These are phyloP conservation scores for Tanypteryx hageni DNA, from an alignment of 2,888 invertebrate species.

Conservation along the genomic window DNA sequence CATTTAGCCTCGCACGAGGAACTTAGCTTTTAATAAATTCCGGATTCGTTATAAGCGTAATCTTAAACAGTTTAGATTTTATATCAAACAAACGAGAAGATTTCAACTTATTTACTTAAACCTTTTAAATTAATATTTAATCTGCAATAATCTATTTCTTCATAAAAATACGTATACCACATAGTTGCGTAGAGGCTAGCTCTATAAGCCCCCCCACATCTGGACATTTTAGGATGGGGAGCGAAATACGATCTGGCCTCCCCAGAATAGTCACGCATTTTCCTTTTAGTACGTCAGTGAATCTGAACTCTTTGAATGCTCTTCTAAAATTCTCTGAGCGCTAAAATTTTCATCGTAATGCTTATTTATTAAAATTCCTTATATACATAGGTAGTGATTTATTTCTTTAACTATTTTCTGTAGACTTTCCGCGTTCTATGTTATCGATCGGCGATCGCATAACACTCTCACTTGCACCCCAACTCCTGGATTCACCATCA, in stretches of 20 bases:
- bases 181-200: slow-evolving; percentile 4
- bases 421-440: neutral
- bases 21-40: neutral
- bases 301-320: slow-evolving; percentile 30
- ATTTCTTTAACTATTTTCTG: neutral
- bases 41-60: too few relatives aligned
- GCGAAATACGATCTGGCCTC: slow-evolving; percentile 67
- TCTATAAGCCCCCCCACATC: slow-evolving; percentile 49
- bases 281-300: slow-evolving; percentile 41
- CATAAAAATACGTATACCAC: neutral
- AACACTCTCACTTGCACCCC: slow-evolving; percentile 47
- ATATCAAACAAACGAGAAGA: neutral
- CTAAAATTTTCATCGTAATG: neutral
- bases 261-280: slow-evolving; percentile 64
- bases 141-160: neutral
- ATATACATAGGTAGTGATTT: neutral
- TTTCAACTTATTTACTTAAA: neutral
- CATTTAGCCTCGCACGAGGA: slow-evolving; percentile 36
- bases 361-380: neutral
- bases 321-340: neutral
- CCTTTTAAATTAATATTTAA: neutral
- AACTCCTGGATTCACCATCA: slow-evolving; percentile 43
- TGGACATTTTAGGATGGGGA: slow-evolving; percentile 67
- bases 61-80: neutral
- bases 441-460: slow-evolving; percentile 54